phyloP scores from a whole-genome alignment of 1,140 invertebrate genomes.

The Ostrea edulis region DNA sequence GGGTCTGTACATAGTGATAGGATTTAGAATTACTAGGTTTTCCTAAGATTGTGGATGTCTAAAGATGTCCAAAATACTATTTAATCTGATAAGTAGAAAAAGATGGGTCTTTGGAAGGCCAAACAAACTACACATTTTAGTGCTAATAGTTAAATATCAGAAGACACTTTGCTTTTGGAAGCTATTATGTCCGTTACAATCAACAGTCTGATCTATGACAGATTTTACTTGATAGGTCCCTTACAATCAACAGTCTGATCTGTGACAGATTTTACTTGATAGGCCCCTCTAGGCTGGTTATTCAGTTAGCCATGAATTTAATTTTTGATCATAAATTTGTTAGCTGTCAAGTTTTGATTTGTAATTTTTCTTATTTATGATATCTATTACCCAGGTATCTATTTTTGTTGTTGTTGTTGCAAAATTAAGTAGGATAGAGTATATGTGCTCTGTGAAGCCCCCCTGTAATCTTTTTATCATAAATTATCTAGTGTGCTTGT shows the following conservation, averaged over 20 bases:
- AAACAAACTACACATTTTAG: background rate
- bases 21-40: background rate
- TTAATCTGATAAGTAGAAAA: constrained; percentile 25
- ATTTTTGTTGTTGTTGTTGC: no score
- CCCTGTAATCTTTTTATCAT: background rate
- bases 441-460: background rate
- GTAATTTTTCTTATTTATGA: background rate
- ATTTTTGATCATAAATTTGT: constrained; percentile 12
- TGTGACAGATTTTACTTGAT: background rate
- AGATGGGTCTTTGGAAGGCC: background rate
- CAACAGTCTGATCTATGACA: background rate
- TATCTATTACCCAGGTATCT: no score
- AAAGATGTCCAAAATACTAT: constrained; percentile 14
- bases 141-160: background rate
- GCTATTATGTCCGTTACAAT: background rate
- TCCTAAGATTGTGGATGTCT: background rate
- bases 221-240: background rate
- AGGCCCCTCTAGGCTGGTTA: background rate
- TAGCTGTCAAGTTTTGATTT: background rate
- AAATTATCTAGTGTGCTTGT: background rate
- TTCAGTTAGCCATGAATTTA: background rate
- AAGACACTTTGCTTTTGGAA: background rate
- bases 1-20: no score
- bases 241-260: no score
- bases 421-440: background rate